phyloP scores from a whole-genome alignment of 2,113 vertebrate genomes.

The Philantomba maxwellii region DNA sequence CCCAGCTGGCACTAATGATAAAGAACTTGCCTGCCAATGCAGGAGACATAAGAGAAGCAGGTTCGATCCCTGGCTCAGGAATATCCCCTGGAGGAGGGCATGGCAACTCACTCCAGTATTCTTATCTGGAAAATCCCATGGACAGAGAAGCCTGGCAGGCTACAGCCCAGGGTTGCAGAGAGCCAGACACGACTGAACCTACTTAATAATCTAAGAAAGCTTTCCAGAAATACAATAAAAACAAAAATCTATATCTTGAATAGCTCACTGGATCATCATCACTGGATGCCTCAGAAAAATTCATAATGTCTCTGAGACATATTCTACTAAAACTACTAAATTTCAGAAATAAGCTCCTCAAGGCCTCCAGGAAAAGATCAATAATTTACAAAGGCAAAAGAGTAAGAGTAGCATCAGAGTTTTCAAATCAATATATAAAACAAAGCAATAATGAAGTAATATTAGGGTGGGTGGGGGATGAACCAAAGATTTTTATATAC shows the following conservation, averaged over 20 bases:
- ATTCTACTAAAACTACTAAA: neutral
- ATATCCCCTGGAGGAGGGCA: neutral
- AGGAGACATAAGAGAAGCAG: neutral
- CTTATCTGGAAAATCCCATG: neutral
- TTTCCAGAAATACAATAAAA: neutral
- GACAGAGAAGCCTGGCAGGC: neutral
- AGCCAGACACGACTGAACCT: neutral
- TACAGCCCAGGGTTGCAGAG: neutral
- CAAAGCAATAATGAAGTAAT: neutral
- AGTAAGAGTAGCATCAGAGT: neutral
- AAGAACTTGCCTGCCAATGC: neutral
- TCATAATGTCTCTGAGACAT: neutral
- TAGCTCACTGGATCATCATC: neutral
- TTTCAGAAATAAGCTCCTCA: neutral
- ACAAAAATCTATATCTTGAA: neutral
- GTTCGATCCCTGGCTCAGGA: neutral
- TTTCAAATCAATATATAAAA: neutral
- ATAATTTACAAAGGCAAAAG: neutral
- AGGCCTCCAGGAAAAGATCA: neutral
- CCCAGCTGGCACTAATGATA: neutral
- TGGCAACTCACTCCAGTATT: neutral
- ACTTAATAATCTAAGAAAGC: neutral
- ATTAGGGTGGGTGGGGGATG: neutral
- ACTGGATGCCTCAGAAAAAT: neutral
- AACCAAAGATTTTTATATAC: neutral